phyloP scores from a whole-genome alignment of 2,797 vertebrate genomes.

The Galagoides demidoff region DNA sequence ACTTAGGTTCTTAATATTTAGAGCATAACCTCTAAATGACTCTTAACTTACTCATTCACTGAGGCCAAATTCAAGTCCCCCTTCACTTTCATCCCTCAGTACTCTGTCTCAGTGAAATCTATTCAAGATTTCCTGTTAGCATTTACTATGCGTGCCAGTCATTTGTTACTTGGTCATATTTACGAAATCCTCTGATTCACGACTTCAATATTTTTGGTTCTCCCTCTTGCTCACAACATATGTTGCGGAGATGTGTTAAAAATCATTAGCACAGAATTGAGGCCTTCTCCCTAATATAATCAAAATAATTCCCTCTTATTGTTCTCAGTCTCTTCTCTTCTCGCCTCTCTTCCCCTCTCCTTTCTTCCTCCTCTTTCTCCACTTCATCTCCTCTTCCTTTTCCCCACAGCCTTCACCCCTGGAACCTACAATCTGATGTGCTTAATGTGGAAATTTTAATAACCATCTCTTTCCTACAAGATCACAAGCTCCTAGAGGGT shows the following conservation, averaged over 20 bases:
- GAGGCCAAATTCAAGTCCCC: neutral
- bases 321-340: neutral
- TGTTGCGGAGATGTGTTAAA: constrained; percentile 70
- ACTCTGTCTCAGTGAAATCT: neutral
- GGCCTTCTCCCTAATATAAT: constrained; percentile 70
- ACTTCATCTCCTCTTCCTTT: neutral
- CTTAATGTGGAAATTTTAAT: constrained; percentile 9
- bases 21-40: neutral
- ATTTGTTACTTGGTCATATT: constrained; percentile 1
- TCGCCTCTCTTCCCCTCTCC: neutral
- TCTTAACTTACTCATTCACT: neutral
- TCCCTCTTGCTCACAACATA: constrained; percentile 64
- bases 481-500: neutral
- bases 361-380: no score
- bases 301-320: constrained; percentile 71
- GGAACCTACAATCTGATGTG: neutral
- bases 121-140: neutral
- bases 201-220: constrained; percentile 59
- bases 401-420: neutral
- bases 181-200: constrained; percentile 55
- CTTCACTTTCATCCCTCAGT: neutral
- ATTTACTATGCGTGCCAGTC: neutral
- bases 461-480: neutral
- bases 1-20: constrained; percentile 41
- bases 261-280: constrained; percentile 73